Percentiles rank a stretch among this genome's conserved stretches.
These are phyloP conservation scores for Puffinus mauretanicus DNA, from an alignment of 2,113 vertebrate genomes.

Conservation along the genomic window DNA sequence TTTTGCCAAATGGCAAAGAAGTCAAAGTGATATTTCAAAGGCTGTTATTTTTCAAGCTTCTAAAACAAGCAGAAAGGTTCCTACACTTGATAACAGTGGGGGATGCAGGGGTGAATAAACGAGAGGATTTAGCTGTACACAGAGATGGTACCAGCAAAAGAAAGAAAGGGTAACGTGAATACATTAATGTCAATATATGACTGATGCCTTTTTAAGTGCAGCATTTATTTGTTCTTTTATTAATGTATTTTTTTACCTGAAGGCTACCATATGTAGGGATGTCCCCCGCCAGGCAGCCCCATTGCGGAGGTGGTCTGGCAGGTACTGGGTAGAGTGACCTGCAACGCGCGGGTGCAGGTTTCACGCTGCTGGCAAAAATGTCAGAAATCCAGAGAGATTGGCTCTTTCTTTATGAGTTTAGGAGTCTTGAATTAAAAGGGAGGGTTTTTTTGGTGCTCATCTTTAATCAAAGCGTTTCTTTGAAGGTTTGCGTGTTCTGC, in stretches of 20 bases:
- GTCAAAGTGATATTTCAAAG: not conserved
- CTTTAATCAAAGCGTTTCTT: not conserved
- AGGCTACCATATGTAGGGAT: not conserved
- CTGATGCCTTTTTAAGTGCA: not conserved
- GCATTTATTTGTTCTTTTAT: not conserved
- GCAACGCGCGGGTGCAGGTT: accelerated
- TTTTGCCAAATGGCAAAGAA: conserved; percentile 13
- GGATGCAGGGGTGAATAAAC: not conserved
- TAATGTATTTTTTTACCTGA: not conserved
- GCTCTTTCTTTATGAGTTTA: not conserved
- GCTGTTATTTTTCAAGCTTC: not conserved
- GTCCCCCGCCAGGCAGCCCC: not conserved
- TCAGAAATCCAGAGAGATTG: not conserved
- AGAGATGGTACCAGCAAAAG: not conserved
- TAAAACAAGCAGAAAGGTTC: not conserved
- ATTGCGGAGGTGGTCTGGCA: not conserved
- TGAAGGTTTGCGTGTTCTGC: not conserved
- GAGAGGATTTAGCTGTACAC: not conserved
- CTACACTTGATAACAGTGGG: not conserved
- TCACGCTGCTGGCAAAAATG: not conserved
- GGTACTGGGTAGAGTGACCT: not conserved
- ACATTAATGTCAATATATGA: not conserved
- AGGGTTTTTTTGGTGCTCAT: not conserved
- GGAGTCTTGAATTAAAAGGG: not conserved
- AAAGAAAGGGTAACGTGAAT: not conserved